A percentile compares a stretch with the other conserved stretches of the same genome.
Conservation (phyloP, 2,888 invertebrate species). For the Lepeophtheirus nordmannii region DNA sequence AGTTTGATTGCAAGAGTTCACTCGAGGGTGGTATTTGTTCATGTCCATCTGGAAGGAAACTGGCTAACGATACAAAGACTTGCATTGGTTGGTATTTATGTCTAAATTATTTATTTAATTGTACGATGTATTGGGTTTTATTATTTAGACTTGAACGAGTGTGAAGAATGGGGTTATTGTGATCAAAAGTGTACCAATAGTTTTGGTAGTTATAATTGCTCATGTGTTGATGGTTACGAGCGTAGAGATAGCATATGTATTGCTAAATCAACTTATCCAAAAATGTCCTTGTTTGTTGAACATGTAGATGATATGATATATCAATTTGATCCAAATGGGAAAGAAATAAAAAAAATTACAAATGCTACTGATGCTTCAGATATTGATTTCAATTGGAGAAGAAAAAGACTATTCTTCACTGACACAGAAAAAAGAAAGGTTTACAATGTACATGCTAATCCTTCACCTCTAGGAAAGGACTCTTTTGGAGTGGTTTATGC, state of each 20-base stretch:
- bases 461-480: not conserved
- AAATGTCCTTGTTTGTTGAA: conserved; percentile 47
- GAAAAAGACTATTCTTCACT: conserved; percentile 70
- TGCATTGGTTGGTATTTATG: conserved; percentile 47
- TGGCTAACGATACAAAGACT: conserved; percentile 65
- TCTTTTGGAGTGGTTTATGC: conserved; percentile 31
- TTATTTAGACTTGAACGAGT: conserved; percentile 68
- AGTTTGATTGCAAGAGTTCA: conserved; percentile 78
- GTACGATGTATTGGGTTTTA: conserved; percentile 18
- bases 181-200: conserved; percentile 85
- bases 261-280: conserved; percentile 34
- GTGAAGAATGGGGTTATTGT: conserved; percentile 78
- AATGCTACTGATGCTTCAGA: conserved; percentile 73
- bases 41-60: conserved; percentile 66
- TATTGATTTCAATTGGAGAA: conserved; percentile 61
- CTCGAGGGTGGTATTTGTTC: conserved; percentile 75
- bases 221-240: conserved; percentile 61
- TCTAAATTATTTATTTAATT: not conserved
- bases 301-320: conserved; percentile 38
- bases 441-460: conserved; percentile 15
- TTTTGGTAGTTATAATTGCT: conserved; percentile 62
- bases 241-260: conserved; percentile 47
- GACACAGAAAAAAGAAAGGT: conserved; percentile 55
- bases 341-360: conserved; percentile 37
- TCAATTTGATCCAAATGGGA: conserved; percentile 8